A percentile compares a stretch with the other conserved stretches of the same genome.
These are phyloP conservation scores for Chiridota heheva DNA, from an alignment of 35 echinoderm and acorn worm genomes.

Conservation along the genomic window DNA sequence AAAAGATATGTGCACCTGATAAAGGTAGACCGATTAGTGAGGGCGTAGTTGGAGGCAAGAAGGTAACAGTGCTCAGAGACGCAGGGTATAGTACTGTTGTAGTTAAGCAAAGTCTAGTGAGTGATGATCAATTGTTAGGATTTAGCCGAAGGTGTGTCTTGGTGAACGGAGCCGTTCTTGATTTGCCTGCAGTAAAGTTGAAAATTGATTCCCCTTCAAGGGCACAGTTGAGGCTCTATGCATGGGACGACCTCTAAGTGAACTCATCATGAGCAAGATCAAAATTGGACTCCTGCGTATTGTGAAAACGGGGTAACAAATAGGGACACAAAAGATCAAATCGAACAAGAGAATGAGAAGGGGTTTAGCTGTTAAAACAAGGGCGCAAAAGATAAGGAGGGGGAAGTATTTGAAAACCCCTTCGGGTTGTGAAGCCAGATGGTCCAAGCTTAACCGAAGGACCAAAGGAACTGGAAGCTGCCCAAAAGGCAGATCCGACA, in stretches of 20 bases:
- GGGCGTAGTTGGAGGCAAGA: not conserved
- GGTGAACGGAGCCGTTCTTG: not conserved
- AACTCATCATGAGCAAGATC: not conserved
- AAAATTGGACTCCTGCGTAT: too few species aligned
- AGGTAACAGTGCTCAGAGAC: not conserved
- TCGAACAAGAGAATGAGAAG: too few species aligned
- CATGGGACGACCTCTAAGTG: not conserved
- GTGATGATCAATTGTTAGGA: not conserved
- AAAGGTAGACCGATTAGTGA: not conserved
- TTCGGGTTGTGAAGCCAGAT: too few species aligned
- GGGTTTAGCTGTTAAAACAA: too few species aligned
- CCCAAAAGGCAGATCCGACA: too few species aligned
- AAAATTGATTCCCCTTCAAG: not conserved
- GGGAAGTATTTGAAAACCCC: too few species aligned
- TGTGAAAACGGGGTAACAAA: too few species aligned
- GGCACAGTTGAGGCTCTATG: slow-evolving; percentile 1
- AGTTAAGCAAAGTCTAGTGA: not conserved
- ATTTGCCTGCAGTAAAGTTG: not conserved
- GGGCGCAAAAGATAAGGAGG: too few species aligned
- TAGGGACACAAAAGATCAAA: too few species aligned
- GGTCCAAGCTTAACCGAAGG: too few species aligned
- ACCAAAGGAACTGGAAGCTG: too few species aligned
- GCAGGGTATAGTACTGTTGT: slow-evolving; percentile 5
- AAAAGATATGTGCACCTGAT: not conserved
- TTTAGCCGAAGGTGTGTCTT: not conserved